Percentiles rank a stretch among this genome's conserved stretches.
phyloP scores from a whole-genome alignment of 2,888 invertebrate species.

The Ryuthela nishihirai region DNA sequence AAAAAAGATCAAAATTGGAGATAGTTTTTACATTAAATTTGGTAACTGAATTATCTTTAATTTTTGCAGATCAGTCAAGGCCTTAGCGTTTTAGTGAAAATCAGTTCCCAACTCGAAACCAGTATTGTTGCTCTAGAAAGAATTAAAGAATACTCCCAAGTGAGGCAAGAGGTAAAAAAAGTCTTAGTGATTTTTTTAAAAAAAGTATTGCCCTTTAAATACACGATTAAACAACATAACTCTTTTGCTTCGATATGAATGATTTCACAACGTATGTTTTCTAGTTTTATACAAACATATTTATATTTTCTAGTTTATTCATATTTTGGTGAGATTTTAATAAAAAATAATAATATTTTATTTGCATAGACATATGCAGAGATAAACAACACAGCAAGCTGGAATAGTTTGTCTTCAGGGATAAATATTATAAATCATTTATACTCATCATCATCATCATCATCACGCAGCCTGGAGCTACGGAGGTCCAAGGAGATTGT shows the following conservation, averaged over 20 bases:
- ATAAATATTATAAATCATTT: too few species aligned
- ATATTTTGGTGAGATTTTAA: neutral
- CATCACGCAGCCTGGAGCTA: too few species aligned
- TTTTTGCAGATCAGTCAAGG: slow-evolving; percentile 50
- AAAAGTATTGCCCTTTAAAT: too few species aligned
- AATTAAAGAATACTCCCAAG: slow-evolving; percentile 55
- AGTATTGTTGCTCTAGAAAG: slow-evolving; percentile 58
- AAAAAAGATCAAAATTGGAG: neutral
- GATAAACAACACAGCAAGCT: too few species aligned
- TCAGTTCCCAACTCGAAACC: slow-evolving; percentile 56
- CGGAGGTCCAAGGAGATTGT: too few species aligned
- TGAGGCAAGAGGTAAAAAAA: slow-evolving; percentile 49
- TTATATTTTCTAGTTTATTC: neutral
- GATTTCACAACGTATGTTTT: too few species aligned
- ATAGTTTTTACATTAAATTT: neutral
- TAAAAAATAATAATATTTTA: neutral
- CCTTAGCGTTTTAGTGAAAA: slow-evolving; percentile 56
- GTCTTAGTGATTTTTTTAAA: too few species aligned
- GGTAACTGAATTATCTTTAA: neutral
- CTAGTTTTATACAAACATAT: neutral
- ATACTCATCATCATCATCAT: too few species aligned
- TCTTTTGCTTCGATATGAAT: too few species aligned
- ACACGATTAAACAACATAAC: too few species aligned
- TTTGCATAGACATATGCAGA: too few species aligned
- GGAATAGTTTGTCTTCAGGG: too few species aligned